Percentiles rank a stretch among this genome's conserved stretches.
Evolutionary conservation across 2,797 vertebrate species (phyloP).

Genomic region (Schizothorax lantsangensis): DNA sequence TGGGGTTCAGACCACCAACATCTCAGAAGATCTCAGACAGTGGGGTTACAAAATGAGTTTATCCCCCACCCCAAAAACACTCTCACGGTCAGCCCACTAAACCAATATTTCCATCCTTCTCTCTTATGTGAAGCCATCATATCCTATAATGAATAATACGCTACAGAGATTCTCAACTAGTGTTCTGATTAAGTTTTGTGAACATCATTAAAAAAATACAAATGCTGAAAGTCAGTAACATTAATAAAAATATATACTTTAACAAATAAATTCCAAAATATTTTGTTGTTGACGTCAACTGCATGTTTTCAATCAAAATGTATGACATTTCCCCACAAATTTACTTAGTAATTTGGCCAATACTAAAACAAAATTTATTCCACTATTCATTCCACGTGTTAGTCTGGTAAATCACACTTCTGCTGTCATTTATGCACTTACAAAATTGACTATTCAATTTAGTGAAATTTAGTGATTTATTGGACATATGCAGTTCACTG

Average conservation of each 20-base stretch:
- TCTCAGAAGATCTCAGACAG: background rate
- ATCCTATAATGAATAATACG: background rate
- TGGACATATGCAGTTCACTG: background rate
- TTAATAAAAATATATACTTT: background rate
- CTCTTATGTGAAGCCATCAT: background rate
- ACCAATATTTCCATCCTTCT: slow-evolving; percentile 6
- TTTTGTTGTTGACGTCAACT: background rate
- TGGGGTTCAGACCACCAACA: slow-evolving; percentile 32
- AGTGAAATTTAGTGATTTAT: background rate
- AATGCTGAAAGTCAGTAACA: background rate
- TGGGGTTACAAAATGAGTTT: slow-evolving; percentile 35
- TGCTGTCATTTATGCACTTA: background rate
- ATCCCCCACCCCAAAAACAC: slow-evolving; percentile 19
- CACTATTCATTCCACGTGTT: background rate
- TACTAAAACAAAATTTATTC: background rate
- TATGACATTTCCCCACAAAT: background rate
- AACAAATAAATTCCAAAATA: background rate
- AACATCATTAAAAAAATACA: background rate
- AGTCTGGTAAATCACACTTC: background rate
- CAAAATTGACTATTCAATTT: too few species aligned
- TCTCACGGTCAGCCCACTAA: background rate
- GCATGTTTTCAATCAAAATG: background rate
- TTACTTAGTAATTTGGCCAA: background rate
- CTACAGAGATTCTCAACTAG: background rate
- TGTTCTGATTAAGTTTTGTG: background rate